Evolutionary conservation across 2,888 invertebrate species (phyloP).

Genomic region (Drosophila mettleri): DNA sequence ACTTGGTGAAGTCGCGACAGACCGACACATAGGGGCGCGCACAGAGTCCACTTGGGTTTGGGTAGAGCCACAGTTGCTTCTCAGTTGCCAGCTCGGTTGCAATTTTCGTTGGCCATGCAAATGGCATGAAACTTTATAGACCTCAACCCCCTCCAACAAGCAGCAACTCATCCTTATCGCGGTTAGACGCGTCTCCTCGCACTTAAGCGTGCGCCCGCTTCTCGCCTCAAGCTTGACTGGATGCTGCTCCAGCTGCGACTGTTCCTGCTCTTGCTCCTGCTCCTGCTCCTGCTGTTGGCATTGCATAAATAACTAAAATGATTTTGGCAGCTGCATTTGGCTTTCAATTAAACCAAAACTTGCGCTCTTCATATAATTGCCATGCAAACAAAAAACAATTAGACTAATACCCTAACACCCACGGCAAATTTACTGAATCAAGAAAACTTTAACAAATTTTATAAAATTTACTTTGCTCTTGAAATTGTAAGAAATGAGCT

Average conservation of each 20-base stretch:
- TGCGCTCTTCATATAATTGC: constrained; percentile 55
- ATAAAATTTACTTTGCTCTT: neutral
- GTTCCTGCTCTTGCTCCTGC: neutral
- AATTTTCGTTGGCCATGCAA: constrained; percentile 58
- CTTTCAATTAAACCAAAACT: constrained; percentile 59
- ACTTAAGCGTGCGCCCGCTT: constrained; percentile 14
- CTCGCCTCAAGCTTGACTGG: constrained; percentile 1
- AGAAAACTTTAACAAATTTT: neutral
- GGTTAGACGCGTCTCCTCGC: constrained; percentile 49
- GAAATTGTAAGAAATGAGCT: neutral
- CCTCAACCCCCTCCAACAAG: neutral
- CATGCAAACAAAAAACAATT: constrained; percentile 60
- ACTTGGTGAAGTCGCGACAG: constrained; percentile 64
- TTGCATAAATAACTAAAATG: constrained; percentile 58
- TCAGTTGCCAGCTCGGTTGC: constrained; percentile 63
- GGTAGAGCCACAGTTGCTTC: constrained; percentile 43
- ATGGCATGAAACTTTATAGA: constrained; percentile 48
- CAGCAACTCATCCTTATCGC: constrained; percentile 15
- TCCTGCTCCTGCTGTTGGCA: constrained; percentile 15
- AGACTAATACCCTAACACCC: constrained; percentile 13
- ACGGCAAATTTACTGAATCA: constrained; percentile 9
- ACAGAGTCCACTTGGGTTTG: constrained; percentile 8
- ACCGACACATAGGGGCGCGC: constrained; percentile 22
- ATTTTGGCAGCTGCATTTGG: constrained; percentile 61
- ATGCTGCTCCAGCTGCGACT: neutral